Percentiles rank a stretch among this genome's conserved stretches.
phyloP scores from a whole-genome alignment of 2,113 vertebrate species.

The Chamaea fasciata region DNA sequence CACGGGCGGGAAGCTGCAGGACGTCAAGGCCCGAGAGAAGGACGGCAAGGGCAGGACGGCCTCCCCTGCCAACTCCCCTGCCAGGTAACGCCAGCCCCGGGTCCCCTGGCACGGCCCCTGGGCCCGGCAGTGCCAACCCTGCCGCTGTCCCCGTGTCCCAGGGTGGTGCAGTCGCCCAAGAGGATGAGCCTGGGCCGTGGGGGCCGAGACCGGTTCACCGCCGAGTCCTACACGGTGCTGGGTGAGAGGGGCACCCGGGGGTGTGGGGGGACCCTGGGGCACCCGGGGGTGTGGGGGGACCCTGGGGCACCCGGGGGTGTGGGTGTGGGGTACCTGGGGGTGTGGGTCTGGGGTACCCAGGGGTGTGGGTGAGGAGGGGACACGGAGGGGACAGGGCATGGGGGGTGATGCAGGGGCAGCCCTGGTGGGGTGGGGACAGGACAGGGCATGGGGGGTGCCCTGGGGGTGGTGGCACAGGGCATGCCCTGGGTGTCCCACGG shows the following conservation, averaged over 20 bases:
- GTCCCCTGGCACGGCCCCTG: rapidly evolving
- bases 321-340: too few species aligned
- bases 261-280: too few species aligned
- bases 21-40: constrained; percentile 83
- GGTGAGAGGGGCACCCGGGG: constrained; percentile 69
- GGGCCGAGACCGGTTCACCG: constrained; percentile 90
- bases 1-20: constrained; percentile 89
- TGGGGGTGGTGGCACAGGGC: not conserved
- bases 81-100: constrained; percentile 72
- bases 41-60: constrained; percentile 86
- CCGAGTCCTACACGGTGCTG: constrained; percentile 94
- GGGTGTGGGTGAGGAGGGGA: not conserved
- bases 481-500: too few species aligned
- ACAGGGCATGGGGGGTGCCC: not conserved
- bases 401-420: not conserved
- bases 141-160: not conserved
- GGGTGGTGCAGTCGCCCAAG: constrained; percentile 89
- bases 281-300: too few species aligned
- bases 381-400: not conserved
- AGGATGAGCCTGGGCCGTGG: constrained; percentile 80
- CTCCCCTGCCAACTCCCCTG: constrained; percentile 90
- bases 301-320: too few species aligned
- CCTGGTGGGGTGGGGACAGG: not conserved
- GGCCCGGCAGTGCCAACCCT: not conserved
- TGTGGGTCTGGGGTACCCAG: too few species aligned